These are phyloP conservation scores for Myoxocephalus aenaeus DNA, from an alignment of 2,797 vertebrate genomes.

Conservation along the genomic window DNA sequence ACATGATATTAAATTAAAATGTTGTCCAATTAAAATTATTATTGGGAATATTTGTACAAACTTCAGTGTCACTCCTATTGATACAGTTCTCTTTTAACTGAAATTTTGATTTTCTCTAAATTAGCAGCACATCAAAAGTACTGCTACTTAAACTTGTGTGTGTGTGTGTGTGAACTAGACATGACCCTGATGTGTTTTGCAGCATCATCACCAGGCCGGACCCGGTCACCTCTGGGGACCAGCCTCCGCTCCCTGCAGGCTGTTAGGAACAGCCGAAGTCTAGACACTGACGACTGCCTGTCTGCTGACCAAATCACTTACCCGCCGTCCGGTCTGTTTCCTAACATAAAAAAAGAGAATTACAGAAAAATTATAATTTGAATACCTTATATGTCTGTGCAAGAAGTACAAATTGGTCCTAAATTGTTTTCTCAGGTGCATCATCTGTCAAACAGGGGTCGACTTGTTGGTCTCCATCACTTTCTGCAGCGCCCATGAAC, in stretches of 20 bases:
- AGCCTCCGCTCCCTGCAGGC: slow-evolving; percentile 86
- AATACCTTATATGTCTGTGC: not conserved
- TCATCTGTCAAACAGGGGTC: slow-evolving; percentile 25
- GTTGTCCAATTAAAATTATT: not conserved
- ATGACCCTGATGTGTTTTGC: slow-evolving; percentile 25
- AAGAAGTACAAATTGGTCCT: not conserved
- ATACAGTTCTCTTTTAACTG: too few species aligned
- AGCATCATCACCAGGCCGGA: slow-evolving; percentile 68
- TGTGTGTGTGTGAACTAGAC: slow-evolving; percentile 3
- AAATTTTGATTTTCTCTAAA: not conserved
- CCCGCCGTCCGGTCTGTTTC: slow-evolving; percentile 50
- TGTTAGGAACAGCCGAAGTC: slow-evolving; percentile 83
- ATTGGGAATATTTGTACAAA: not conserved
- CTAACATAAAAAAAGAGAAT: not conserved
- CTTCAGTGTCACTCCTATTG: too few species aligned
- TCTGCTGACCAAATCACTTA: slow-evolving; percentile 65
- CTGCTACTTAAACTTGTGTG: not conserved
- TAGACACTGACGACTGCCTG: slow-evolving; percentile 79
- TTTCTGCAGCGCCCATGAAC: slow-evolving; percentile 11
- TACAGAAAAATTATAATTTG: not conserved
- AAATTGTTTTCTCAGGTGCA: slow-evolving; percentile 36
- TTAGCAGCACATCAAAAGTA: slow-evolving; percentile 1
- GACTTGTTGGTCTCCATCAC: slow-evolving; percentile 17
- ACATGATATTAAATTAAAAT: not conserved
- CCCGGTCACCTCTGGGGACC: slow-evolving; percentile 75